Percentiles rank a stretch among this genome's conserved stretches.
phyloP scores from a whole-genome alignment of 2,113 vertebrate genomes.

The Triplophysa rosa region DNA sequence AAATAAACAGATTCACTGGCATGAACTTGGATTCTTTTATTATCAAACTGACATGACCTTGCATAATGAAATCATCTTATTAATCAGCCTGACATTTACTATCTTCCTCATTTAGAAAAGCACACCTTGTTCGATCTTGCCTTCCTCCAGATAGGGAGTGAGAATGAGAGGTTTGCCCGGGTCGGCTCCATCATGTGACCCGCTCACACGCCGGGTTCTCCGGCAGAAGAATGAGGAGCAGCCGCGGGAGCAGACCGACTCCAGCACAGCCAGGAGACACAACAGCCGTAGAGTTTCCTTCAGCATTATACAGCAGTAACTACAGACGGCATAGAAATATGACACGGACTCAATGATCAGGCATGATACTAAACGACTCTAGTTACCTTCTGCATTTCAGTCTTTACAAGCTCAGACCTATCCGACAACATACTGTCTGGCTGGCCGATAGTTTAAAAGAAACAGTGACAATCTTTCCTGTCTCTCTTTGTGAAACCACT shows the following conservation, averaged over 20 bases:
- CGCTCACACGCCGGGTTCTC: slow-evolving; percentile 59
- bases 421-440: neutral
- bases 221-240: slow-evolving; percentile 73
- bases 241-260: slow-evolving; percentile 51
- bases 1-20: neutral
- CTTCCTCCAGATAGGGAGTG: slow-evolving; percentile 79
- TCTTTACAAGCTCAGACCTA: neutral
- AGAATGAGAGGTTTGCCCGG: slow-evolving; percentile 81
- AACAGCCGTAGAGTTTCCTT: slow-evolving; percentile 59
- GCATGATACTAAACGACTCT: neutral
- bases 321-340: neutral
- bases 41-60: neutral
- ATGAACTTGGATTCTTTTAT: neutral
- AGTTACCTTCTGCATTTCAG: neutral
- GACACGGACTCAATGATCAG: neutral
- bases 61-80: neutral
- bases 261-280: slow-evolving; percentile 51
- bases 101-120: neutral
- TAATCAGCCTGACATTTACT: neutral
- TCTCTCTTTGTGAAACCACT: no score
- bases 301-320: slow-evolving; percentile 50
- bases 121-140: slow-evolving; percentile 74
- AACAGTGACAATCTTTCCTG: neutral
- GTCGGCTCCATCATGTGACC: slow-evolving; percentile 54
- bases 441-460: neutral